Evolutionary conservation across 1,140 invertebrate species (phyloP), one percentile per base, ranked within the genome.

Genomic region (Capitella teleta): DNA sequence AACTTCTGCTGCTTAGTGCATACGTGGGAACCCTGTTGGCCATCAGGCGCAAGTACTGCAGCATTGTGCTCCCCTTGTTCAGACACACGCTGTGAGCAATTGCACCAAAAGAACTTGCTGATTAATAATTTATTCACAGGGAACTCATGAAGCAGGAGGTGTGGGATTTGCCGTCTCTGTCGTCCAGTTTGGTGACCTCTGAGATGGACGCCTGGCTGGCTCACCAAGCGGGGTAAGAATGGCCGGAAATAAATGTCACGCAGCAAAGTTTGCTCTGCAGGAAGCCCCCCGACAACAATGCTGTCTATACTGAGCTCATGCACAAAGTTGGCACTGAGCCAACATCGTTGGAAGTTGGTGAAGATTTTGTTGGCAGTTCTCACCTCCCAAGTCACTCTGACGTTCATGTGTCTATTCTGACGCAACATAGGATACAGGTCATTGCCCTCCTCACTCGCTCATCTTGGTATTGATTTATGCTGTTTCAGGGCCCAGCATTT

Each of bases 381-480:
- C 63, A 74, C 54, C 61, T 76, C n/a, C 73, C 73, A 3, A 64
- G 67, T 3, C 73, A 76, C 49, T 73, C 72, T 25, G 72, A 74
- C 56, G 62, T 70, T 23, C 70, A 73, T 42, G 50, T 60, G 25
- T 74, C 70, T 32, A 63, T 59, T 46, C 58, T 76, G 18, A 68
- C 63, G 16, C 57, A 61, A 21, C 44, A 63, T 24, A 62, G 66
- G 40, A 70, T 75, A 21, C 61, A 67, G 65, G 74, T 74, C 54
- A 40, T n/a, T n/a, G 38, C 21, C 38, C 21, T 18, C 25, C 25
- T 40, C 19, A 19, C 10, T 2, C 49, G 57, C 57, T 21, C 5
- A 28, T 45, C 28, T 30, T 49, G 32, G 16, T 34, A 16, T 34
- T 10, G 16, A 34, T 34, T 34, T 10, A 34, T 34, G 32, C 32